A percentile compares a stretch with the other conserved stretches of the same genome.
phyloP scores from a whole-genome alignment of 2,797 vertebrate species.

The Varecia variegata region DNA sequence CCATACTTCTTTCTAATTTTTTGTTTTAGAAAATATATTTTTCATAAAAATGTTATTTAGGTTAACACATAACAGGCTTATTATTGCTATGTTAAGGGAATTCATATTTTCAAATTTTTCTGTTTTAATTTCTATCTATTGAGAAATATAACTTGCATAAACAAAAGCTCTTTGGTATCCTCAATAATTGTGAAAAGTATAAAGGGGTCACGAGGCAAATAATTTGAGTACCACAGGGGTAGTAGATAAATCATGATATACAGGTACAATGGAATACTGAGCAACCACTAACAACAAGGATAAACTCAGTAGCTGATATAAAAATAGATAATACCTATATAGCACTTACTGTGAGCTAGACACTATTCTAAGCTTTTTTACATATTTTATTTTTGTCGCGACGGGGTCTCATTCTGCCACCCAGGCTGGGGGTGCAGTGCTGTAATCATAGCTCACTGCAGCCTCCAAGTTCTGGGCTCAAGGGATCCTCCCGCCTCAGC shows the following conservation, averaged over 20 bases:
- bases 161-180: neutral
- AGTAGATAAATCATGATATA: neutral
- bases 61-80: neutral
- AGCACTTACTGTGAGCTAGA: neutral
- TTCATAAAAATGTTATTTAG: neutral
- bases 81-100: neutral
- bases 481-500: too few species aligned
- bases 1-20: neutral
- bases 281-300: neutral
- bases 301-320: neutral
- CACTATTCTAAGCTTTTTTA: neutral
- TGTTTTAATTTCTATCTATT: neutral
- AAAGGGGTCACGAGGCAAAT: neutral
- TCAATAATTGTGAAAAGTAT: neutral
- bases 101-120: neutral
- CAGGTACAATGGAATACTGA: neutral
- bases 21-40: neutral
- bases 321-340: neutral
- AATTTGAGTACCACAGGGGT: neutral
- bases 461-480: too few species aligned
- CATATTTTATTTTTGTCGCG: neutral
- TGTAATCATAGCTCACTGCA: too few species aligned
- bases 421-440: too few species aligned
- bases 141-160: neutral
- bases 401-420: too few species aligned